phyloP scores from a whole-genome alignment of 2,113 vertebrate species.

The Furnarius figulus region DNA sequence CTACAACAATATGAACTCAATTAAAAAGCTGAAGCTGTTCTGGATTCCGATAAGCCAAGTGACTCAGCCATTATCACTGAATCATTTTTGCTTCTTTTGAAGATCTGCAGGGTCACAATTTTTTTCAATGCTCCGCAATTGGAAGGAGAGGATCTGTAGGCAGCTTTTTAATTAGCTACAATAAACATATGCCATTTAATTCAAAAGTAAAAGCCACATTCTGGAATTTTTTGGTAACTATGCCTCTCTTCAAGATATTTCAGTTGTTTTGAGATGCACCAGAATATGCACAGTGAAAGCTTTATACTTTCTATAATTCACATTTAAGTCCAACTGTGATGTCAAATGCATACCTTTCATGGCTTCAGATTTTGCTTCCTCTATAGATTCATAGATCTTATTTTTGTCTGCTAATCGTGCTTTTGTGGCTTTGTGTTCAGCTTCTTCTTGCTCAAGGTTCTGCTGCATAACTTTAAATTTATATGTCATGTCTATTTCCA shows the following conservation, averaged over 20 bases:
- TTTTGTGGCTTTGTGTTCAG: conserved; percentile 93
- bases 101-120: neutral
- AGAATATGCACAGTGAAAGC: neutral
- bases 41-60: neutral
- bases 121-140: neutral
- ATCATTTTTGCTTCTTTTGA: neutral
- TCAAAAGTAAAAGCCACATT: neutral
- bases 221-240: neutral
- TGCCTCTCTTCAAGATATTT: neutral
- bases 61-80: neutral
- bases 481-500: conserved; percentile 98
- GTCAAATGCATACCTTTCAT: conserved; percentile 86
- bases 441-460: conserved; percentile 92
- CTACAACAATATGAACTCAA: neutral
- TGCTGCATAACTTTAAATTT: conserved; percentile 97
- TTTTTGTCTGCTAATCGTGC: conserved; percentile 94
- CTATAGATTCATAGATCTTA: conserved; percentile 96
- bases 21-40: neutral
- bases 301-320: neutral
- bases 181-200: neutral
- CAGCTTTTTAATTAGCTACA: neutral
- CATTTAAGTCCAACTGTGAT: neutral
- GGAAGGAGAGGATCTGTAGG: neutral
- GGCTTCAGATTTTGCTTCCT: conserved; percentile 96
- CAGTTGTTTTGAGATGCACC: neutral